Conservation (phyloP, 2,113 vertebrate genomes). For the Anarhynchus alexandrinus region DNA sequence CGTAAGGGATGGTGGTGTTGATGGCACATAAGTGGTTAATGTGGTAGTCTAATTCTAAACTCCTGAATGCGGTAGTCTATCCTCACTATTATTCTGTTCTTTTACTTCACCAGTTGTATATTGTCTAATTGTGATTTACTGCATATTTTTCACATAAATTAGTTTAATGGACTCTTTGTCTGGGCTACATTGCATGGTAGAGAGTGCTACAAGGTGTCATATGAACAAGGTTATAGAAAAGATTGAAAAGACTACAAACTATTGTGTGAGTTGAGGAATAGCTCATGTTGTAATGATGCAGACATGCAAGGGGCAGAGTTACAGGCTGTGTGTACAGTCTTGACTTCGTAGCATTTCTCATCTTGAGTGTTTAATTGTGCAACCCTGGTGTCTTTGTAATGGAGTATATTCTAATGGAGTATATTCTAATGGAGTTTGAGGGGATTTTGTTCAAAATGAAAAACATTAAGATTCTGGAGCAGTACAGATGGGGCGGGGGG, state of each 20-base stretch:
- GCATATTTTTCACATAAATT: conserved; percentile 13
- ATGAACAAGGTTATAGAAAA: not conserved
- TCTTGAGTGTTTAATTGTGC: not conserved
- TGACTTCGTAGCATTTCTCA: not conserved
- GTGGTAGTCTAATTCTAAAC: not conserved
- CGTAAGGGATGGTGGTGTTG: not conserved
- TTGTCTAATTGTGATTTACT: conserved; percentile 8
- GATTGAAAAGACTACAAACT: not conserved
- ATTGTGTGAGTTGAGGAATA: not conserved
- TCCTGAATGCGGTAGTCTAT: not conserved
- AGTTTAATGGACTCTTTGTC: not conserved
- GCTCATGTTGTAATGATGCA: not conserved
- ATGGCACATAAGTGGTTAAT: not conserved
- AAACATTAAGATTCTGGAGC: not conserved
- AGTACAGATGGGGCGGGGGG: not conserved
- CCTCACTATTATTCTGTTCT: not conserved
- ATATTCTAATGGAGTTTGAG: not conserved
- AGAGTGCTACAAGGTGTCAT: not conserved
- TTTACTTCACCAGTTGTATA: not conserved
- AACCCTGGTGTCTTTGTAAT: not conserved
- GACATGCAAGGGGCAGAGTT: not conserved
- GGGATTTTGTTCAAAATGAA: not conserved
- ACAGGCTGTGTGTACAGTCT: not conserved
- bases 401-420: not conserved
- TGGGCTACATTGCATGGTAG: not conserved